Evolutionary conservation across 2,888 invertebrate species (phyloP), one percentile per base, ranked within the genome.

Genomic region (Gymnoscelis rufifasciata): DNA sequence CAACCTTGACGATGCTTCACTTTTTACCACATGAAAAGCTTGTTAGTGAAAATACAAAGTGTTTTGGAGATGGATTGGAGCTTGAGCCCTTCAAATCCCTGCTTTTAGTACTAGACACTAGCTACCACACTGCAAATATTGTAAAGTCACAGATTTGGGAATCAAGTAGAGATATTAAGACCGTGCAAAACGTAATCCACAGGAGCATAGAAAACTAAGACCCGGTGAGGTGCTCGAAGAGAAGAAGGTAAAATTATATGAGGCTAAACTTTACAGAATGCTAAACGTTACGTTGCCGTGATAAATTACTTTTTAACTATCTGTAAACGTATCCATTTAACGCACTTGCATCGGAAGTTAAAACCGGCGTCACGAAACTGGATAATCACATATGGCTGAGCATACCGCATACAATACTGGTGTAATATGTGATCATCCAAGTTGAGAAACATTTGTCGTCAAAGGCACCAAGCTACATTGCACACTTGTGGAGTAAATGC

Each of bases 181-280:
- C 68, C 70, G 82, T 83, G 73, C 77, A 84, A 87, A 82, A 77
- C 82, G 69, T 82, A 87, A 88, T 88, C 78, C 86, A 87, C 89
- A 89, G 95, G 94, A 94, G 87, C 92, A 93, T 93, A 94, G 95
- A 90, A 95, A 95, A 92, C 94, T 96, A 89, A 95, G 96, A 80
- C 96, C 96, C 68, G 96, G 96, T 88, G 96, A 97, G 92, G 94
- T 96, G 89, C 89, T 95, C 89, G 95, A 95, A 90, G 96, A 96
- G 82, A 95, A 94, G 91, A 95, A 95, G 96, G 96, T 97, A 94
- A 95, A 78, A 79, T 72, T 68, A 71, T 77, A 73, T 37, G 71
- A 66, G 67, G 77, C 75, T 79, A 75, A 74, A 73, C 77, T 68
- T 74, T 77, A 51, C 51, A 47, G 84, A 83, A 87, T 88, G 87